A percentile compares a stretch with the other conserved stretches of the same genome.
These are phyloP conservation scores for Paralvinella palmiformis DNA, from an alignment of 1,140 invertebrate genomes.

Conservation along the genomic window DNA sequence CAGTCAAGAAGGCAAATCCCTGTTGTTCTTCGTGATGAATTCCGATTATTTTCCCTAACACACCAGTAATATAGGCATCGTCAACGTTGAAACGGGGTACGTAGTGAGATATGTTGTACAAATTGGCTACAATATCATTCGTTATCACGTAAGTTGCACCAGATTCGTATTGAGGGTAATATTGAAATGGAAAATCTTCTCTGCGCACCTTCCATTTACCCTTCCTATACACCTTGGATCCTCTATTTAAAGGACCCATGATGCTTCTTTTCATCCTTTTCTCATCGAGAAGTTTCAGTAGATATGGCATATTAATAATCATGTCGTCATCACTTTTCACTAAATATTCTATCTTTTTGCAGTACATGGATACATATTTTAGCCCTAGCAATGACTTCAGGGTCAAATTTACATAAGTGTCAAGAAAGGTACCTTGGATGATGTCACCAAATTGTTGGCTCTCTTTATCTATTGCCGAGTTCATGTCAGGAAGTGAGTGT, in stretches of 20 bases:
- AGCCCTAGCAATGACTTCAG: slow-evolving; percentile 72
- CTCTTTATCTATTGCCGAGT: slow-evolving; percentile 9
- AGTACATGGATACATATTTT: slow-evolving; percentile 65
- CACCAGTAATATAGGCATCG: slow-evolving; percentile 52
- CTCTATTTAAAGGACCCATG: slow-evolving; percentile 12
- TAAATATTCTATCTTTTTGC: slow-evolving; percentile 61
- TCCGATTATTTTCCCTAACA: slow-evolving; percentile 28
- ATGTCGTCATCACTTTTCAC: slow-evolving; percentile 89
- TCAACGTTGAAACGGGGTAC: slow-evolving; percentile 43
- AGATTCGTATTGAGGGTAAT: slow-evolving; percentile 34
- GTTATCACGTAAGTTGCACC: slow-evolving; percentile 41
- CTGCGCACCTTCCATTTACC: slow-evolving; percentile 36
- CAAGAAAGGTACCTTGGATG: slow-evolving; percentile 39
- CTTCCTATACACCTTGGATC: slow-evolving; percentile 12
- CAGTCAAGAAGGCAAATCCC: slow-evolving; percentile 20
- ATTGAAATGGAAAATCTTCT: slow-evolving; percentile 28
- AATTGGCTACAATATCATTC: slow-evolving; percentile 21
- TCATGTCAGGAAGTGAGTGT: neutral
- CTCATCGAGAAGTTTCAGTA: slow-evolving; percentile 38
- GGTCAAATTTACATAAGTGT: slow-evolving; percentile 44
- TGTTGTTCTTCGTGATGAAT: slow-evolving; percentile 1
- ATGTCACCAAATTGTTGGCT: slow-evolving; percentile 30
- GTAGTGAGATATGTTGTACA: slow-evolving; percentile 28
- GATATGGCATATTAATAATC: slow-evolving; percentile 61
- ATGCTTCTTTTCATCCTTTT: neutral